Base-by-base conservation (phyloP, 2,888 invertebrate genomes). In the Drosophila atroscutellata region DNA sequence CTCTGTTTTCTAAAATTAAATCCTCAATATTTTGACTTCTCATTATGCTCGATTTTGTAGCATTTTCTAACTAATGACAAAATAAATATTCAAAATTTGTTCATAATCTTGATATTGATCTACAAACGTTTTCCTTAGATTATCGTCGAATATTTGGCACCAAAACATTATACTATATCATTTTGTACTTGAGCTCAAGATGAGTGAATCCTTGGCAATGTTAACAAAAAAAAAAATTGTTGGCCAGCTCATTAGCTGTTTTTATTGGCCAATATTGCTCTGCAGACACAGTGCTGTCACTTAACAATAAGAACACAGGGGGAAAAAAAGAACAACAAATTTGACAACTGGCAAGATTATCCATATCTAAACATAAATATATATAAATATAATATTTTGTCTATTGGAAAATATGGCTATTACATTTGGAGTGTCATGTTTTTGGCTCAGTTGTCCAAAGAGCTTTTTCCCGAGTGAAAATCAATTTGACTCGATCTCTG, bases 171-270 rank as follows among this genome's bases (percentile, higher is more conserved):
- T 70, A 34, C 60, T 42, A 30, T 68, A 66, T 67, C 57, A 75
- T 51, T 58, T 30, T 58, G 45, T 52, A 52, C 39, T 61, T 47
- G 47, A 64, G 45, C 58, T 36, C 37, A 61, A 51, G 66, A 70
- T 75, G 80, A 81, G 81, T 77, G 81, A 88, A 90, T 87, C 86
- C 88, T 87, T 87, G 90, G 83, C 86, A 79, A 79, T 90, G 86
- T 72, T 34, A 36, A 71, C 36, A 63, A 39, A 39, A 15, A 71
- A 39, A 63, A 39, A 39, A 15, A 36, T 55, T 56, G 55, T 76
- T 66, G 50, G 72, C 28, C 63, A 65, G 54, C 55, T 75, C 72
- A 80, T 78, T 78, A 76, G 65, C 68, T 58, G 71, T 49, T 54
- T 68, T 68, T 34, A 62, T 65, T 64, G 45, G 60, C 69, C 61